phyloP scores from a whole-genome alignment of 1,140 invertebrate species.

The Drosophila obscura region DNA sequence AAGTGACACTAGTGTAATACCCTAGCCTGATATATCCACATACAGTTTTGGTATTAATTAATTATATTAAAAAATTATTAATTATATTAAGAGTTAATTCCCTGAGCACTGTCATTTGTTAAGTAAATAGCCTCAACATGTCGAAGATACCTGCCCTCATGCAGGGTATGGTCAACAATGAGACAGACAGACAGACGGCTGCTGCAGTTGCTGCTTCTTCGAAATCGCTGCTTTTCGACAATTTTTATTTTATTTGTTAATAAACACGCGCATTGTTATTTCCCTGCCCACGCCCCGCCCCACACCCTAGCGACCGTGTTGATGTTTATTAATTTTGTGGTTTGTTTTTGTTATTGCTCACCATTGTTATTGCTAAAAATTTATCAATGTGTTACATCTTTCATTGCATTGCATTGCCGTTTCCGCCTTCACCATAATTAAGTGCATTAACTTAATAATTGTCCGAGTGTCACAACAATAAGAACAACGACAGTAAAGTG shows the following conservation, averaged over 20 bases:
- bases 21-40: background rate
- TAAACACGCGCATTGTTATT: slow-evolving; percentile 37
- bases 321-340: slow-evolving; percentile 43
- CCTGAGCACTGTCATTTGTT: too few relatives aligned
- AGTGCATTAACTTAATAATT: slow-evolving; percentile 64
- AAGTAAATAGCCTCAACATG: background rate
- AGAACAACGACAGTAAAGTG: slow-evolving; percentile 9
- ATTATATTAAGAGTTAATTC: too few relatives aligned
- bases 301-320: slow-evolving; percentile 7
- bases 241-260: slow-evolving; percentile 62
- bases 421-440: slow-evolving; percentile 60
- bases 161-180: background rate
- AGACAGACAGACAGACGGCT: background rate
- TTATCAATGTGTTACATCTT: slow-evolving; percentile 43
- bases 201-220: slow-evolving; percentile 43
- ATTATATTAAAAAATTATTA: too few relatives aligned
- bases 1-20: background rate
- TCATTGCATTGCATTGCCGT: background rate
- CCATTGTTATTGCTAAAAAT: slow-evolving; percentile 33
- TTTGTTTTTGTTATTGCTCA: slow-evolving; percentile 21
- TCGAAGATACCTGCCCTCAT: background rate
- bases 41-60: too few relatives aligned
- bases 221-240: slow-evolving; percentile 42
- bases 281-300: background rate
- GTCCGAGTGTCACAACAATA: slow-evolving; percentile 55